These are phyloP conservation scores for Phorcus lineatus DNA, from an alignment of 2,888 invertebrate genomes.

Conservation along the genomic window DNA sequence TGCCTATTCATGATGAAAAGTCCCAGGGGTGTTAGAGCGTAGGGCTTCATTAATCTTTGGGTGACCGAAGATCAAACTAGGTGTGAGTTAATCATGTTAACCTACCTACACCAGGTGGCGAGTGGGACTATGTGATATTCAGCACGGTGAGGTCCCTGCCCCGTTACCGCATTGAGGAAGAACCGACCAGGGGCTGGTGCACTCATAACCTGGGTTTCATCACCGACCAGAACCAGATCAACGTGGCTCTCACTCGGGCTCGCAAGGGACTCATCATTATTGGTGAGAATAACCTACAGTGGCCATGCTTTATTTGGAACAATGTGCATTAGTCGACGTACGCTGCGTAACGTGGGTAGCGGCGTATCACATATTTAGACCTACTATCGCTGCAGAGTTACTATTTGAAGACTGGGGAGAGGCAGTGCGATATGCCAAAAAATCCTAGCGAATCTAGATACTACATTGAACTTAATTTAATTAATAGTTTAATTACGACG, in stretches of 20 bases:
- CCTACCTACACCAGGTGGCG: slow-evolving; percentile 34
- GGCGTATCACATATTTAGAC: too few relatives aligned
- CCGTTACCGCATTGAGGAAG: slow-evolving; percentile 40
- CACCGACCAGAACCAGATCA: slow-evolving; percentile 55
- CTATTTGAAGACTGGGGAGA: too few relatives aligned
- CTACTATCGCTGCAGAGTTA: background rate
- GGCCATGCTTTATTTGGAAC: too few relatives aligned
- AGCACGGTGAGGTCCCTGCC: slow-evolving; percentile 58
- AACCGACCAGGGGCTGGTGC: slow-evolving; percentile 51
- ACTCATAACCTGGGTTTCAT: slow-evolving; percentile 57
- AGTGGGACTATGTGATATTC: slow-evolving; percentile 59
- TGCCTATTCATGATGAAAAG: too few relatives aligned
- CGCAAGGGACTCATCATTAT: slow-evolving; percentile 58
- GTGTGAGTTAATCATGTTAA: background rate
- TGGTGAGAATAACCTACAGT: slow-evolving; percentile 44
- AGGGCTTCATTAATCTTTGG: too few relatives aligned
- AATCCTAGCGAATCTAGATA: too few relatives aligned
- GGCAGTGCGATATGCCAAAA: too few relatives aligned
- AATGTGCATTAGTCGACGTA: background rate
- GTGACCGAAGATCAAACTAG: too few relatives aligned
- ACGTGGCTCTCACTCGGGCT: slow-evolving; percentile 60
- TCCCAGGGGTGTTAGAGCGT: too few relatives aligned
- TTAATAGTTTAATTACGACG: too few relatives aligned
- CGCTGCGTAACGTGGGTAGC: too few relatives aligned
- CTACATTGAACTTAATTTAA: too few relatives aligned